A percentile compares a stretch with the other conserved stretches of the same genome.
phyloP scores from a whole-genome alignment of 2,888 invertebrate species.

The Lypha dubia region DNA sequence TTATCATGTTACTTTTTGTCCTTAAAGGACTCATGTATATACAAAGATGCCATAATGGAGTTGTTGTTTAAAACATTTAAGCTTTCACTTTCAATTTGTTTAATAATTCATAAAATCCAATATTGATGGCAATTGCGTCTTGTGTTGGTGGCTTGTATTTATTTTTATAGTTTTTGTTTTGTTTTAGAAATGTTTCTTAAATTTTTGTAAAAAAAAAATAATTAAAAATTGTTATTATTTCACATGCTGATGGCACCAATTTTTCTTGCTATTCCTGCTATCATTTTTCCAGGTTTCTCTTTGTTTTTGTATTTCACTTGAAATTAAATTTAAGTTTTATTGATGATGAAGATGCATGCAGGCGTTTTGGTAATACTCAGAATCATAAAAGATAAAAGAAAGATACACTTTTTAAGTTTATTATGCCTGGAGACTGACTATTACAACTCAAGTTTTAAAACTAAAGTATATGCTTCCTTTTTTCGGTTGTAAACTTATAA shows the following conservation, averaged over 20 bases:
- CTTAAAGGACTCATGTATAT: neutral
- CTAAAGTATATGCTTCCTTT: conserved; percentile 28
- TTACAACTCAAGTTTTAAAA: conserved; percentile 27
- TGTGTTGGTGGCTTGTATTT: neutral
- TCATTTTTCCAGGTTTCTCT: neutral
- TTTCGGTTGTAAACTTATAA: conserved; percentile 14
- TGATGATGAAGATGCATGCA: conserved; percentile 22
- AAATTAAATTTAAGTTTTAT: conserved; percentile 37
- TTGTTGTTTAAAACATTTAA: conserved; percentile 56
- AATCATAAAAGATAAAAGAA: neutral
- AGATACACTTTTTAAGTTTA: conserved; percentile 38
- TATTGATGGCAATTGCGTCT: conserved; percentile 35
- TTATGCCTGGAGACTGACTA: conserved; percentile 50
- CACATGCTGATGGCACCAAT: conserved; percentile 46
- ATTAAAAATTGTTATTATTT: conserved; percentile 42
- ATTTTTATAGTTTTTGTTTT: neutral
- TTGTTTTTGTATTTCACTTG: conserved; percentile 18
- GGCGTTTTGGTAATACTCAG: conserved; percentile 26
- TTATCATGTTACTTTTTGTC: neutral
- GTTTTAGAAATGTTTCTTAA: neutral
- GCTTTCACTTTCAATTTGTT: conserved; percentile 66
- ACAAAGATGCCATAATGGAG: conserved; percentile 58
- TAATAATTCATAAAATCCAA: conserved; percentile 50
- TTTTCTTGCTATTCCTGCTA: conserved; percentile 2
- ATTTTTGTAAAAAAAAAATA: neutral